Base-by-base conservation (phyloP, 2,888 invertebrate genomes). In the Aplocera efformata region DNA sequence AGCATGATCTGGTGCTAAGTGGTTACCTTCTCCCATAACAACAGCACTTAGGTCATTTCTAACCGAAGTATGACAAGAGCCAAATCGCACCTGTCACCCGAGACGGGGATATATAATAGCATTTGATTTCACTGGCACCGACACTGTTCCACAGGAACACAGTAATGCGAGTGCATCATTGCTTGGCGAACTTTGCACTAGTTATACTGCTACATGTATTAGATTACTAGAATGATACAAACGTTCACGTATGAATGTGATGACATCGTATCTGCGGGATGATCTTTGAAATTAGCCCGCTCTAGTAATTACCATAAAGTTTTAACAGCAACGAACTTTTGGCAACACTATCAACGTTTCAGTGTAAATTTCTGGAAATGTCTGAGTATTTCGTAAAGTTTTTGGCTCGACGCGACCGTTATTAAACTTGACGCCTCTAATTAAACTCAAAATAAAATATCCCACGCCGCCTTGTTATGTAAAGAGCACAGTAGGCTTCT, bases 291-390 rank as follows among this genome's bases (percentile, higher is more conserved):
- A 78, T 79, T 72, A 77, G 72, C 70, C 62, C 58, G 63, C 68
- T 67, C 68, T 62, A 65, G 69, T 78, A 77, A 78, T 79, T 78
- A 78, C 71, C 71, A 75, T 79, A 77, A 77, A 78, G 75, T 78
- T 77, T 73, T 66, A 72, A 72, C 69, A 61, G 62, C 60, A 60
- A 57, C 52, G 45, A 69, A 74, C 64, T 77, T 74, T 74, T 74
- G 70, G 70, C 69, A 71, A 72, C 71, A 74, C 73, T 75, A 74
- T 72, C 68, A 63, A 53, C 63, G 60, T 62, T 66, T 63, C 56
- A 57, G 59, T 52, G 56, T 56, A 63, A 67, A 63, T 59, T 58
- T 56, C 56, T 45, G 48, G 42, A 48, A 60, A 63, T 67, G 58
- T 59, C 54, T 61, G 60, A 64, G 68, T 67, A 68, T 70, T 70